A percentile compares a stretch with the other conserved stretches of the same genome.
Evolutionary conservation across 2,113 vertebrate species (phyloP).

Genomic region (Dipodomys ordii): DNA sequence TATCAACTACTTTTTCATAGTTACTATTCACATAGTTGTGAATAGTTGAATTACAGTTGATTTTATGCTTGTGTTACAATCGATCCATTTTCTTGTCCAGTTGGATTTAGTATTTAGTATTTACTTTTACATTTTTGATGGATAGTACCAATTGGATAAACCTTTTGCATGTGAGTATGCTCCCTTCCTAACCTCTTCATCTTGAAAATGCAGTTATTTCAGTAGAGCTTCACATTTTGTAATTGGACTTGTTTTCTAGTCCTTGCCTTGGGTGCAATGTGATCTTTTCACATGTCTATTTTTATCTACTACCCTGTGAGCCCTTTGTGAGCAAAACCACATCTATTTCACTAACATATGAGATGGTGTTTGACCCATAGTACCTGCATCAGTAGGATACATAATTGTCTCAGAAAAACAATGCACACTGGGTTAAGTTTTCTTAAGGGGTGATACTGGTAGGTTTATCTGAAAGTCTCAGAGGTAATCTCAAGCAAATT

Average conservation of each 20-base stretch:
- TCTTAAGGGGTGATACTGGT: neutral
- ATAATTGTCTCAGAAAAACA: constrained; percentile 13
- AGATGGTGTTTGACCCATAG: neutral
- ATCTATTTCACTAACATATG: neutral
- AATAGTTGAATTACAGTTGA: constrained; percentile 31
- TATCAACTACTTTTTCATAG: neutral
- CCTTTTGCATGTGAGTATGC: neutral
- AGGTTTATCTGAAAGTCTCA: constrained; percentile 48
- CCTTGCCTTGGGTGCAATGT: constrained; percentile 18
- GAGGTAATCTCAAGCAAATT: neutral
- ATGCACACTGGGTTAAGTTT: neutral
- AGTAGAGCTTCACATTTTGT: neutral
- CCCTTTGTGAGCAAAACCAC: constrained; percentile 1
- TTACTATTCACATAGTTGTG: neutral
- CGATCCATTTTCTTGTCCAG: neutral
- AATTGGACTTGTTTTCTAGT: no score
- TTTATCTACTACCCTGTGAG: constrained; percentile 1
- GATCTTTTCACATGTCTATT: neutral
- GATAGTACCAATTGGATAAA: constrained; percentile 3
- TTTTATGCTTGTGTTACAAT: neutral
- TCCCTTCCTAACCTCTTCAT: neutral
- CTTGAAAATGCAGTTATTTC: constrained; percentile 6
- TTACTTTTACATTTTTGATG: constrained; percentile 4
- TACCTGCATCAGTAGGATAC: neutral
- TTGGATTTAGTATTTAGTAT: neutral